Evolutionary conservation across 2,888 invertebrate genomes (phyloP).

Genomic region (Sesia bembeciformis): DNA sequence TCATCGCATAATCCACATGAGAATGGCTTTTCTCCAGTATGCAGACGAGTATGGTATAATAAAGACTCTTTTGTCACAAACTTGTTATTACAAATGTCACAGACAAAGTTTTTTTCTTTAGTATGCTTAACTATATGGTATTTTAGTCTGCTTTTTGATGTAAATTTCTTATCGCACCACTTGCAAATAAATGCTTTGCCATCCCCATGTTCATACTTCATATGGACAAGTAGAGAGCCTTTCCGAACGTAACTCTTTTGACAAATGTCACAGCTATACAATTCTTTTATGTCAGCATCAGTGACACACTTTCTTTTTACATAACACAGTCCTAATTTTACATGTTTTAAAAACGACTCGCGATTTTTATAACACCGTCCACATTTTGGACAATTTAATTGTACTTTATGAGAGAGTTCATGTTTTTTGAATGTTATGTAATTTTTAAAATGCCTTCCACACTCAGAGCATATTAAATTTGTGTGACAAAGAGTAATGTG

Average conservation of each 20-base stretch:
- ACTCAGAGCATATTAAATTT: constrained; percentile 19
- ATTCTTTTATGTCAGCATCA: constrained; percentile 9
- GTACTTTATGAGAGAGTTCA: constrained; percentile 17
- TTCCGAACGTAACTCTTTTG: constrained; percentile 24
- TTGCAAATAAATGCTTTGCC: constrained; percentile 17
- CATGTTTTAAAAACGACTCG: constrained; percentile 20
- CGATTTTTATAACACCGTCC: constrained; percentile 24
- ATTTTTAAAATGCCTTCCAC: constrained; percentile 26
- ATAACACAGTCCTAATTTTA: constrained; percentile 16
- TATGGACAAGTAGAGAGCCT: constrained; percentile 21
- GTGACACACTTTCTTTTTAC: constrained; percentile 9
- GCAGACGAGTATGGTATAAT: constrained; percentile 27
- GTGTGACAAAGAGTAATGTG: constrained; percentile 19
- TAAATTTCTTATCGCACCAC: constrained; percentile 30
- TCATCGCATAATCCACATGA: constrained; percentile 24
- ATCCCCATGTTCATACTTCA: constrained; percentile 25
- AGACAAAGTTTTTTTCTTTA: constrained; percentile 27
- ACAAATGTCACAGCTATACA: constrained; percentile 24
- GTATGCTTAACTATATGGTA: constrained; percentile 31
- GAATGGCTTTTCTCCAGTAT: constrained; percentile 34
- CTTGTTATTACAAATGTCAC: constrained; percentile 21
- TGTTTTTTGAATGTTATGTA: constrained; percentile 19
- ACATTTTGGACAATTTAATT: constrained; percentile 22
- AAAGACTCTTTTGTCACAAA: constrained; percentile 28
- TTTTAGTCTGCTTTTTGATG: constrained; percentile 20